phyloP scores from a whole-genome alignment of 1,140 invertebrate species.

The Holotrichia oblita region DNA sequence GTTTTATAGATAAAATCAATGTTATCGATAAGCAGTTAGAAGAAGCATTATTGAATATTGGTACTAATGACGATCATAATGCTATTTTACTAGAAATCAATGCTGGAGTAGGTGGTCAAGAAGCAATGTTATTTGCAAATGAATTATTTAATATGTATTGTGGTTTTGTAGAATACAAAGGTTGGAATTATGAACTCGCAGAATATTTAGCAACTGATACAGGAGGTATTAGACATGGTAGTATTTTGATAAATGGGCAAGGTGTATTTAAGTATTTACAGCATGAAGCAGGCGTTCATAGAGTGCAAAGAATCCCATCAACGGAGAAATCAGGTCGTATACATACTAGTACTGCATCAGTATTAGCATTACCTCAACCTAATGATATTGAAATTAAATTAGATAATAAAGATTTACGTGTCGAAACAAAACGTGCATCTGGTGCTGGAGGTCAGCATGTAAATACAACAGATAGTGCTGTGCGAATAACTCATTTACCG shows the following conservation, averaged over 20 bases:
- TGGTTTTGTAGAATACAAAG: slow-evolving; percentile 76
- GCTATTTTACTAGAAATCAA: slow-evolving; percentile 82
- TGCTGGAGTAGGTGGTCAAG: slow-evolving; percentile 94
- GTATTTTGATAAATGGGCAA: slow-evolving; percentile 71
- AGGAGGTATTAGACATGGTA: slow-evolving; percentile 74
- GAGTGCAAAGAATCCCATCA: slow-evolving; percentile 92
- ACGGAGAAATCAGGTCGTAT: slow-evolving; percentile 92
- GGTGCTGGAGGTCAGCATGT: slow-evolving; percentile 97
- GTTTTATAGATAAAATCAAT: slow-evolving; percentile 61
- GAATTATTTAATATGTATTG: slow-evolving; percentile 90
- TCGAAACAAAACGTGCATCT: slow-evolving; percentile 89
- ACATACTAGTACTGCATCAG: slow-evolving; percentile 93
- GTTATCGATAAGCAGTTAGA: slow-evolving; percentile 64
- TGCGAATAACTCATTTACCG: slow-evolving; percentile 88
- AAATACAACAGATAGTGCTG: slow-evolving; percentile 93
- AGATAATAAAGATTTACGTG: slow-evolving; percentile 75
- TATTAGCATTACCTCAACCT: slow-evolving; percentile 87
- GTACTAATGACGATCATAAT: slow-evolving; percentile 63
- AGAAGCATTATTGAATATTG: slow-evolving; percentile 60
- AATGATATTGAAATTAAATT: slow-evolving; percentile 75
- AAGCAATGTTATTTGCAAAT: slow-evolving; percentile 93
- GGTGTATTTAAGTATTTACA: slow-evolving; percentile 74
- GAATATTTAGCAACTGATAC: slow-evolving; percentile 71
- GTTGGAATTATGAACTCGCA: slow-evolving; percentile 76
- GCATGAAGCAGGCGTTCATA: slow-evolving; percentile 92